A percentile compares a stretch with the other conserved stretches of the same genome.
These are phyloP conservation scores for Temnothorax ravouxi DNA, from an alignment of 2,888 invertebrate genomes.

Conservation along the genomic window DNA sequence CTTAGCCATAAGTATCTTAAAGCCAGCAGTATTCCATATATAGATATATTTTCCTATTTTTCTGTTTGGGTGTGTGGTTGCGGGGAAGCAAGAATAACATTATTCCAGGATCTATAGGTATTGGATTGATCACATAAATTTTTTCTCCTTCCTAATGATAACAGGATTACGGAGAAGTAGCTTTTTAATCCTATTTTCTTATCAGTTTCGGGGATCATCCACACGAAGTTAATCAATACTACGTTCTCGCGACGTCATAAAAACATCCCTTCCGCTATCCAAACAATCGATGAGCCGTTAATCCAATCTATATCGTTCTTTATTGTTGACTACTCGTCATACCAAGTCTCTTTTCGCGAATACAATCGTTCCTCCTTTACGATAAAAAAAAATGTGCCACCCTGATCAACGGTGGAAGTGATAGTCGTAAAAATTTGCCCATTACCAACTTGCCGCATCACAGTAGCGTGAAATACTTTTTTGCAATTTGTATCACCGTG, in stretches of 20 bases:
- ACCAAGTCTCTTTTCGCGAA: conserved; percentile 15
- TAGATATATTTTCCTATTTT: neutral
- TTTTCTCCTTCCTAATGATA: conserved; percentile 50
- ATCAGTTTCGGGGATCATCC: conserved; percentile 57
- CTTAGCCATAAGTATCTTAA: neutral
- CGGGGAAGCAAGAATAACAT: neutral
- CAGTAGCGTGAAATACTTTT: conserved; percentile 38
- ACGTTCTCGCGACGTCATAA: conserved; percentile 44
- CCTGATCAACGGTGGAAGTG: conserved; percentile 24
- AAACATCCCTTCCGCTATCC: conserved; percentile 48
- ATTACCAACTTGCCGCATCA: conserved; percentile 14
- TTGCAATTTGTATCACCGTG: conserved; percentile 51
- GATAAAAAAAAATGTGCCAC: conserved; percentile 29
- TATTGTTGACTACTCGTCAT: neutral
- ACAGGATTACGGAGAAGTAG: conserved; percentile 50
- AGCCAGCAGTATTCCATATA: neutral
- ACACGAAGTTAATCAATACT: conserved; percentile 50
- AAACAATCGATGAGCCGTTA: conserved; percentile 41
- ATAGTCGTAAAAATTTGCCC: conserved; percentile 42
- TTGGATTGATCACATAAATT: conserved; percentile 53
- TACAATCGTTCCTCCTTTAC: conserved; percentile 18
- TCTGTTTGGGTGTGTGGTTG: neutral
- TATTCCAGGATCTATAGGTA: conserved; percentile 1
- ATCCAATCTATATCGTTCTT: conserved; percentile 49
- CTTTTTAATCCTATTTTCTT: conserved; percentile 57